Conservation (phyloP, 2,113 vertebrate genomes). For the Embiotoca jacksoni region DNA sequence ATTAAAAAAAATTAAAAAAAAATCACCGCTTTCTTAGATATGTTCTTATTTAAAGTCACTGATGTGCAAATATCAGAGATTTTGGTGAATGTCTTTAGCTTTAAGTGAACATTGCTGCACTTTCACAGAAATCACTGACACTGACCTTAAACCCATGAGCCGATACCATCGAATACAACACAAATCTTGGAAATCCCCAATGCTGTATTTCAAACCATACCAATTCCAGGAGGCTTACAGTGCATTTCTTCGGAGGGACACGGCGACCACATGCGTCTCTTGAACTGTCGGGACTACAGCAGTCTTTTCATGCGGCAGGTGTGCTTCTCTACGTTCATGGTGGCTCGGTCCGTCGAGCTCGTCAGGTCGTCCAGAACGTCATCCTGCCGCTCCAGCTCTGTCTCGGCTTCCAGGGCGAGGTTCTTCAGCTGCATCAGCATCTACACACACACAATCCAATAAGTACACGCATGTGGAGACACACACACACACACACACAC, state of each 20-base stretch:
- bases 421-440: constrained; percentile 92
- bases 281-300: constrained; percentile 75
- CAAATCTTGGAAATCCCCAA: constrained; percentile 1
- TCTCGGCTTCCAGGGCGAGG: constrained; percentile 91
- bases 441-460: constrained; percentile 70
- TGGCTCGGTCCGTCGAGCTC: constrained; percentile 85
- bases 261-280: not conserved
- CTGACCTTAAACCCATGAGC: not conserved
- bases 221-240: constrained; percentile 25
- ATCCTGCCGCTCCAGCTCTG: constrained; percentile 92
- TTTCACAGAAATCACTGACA: not conserved
- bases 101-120: not conserved
- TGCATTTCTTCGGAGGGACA: constrained; percentile 9
- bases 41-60: not conserved
- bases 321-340: constrained; percentile 88
- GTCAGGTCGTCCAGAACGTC: constrained; percentile 88
- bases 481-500: constrained; percentile 13
- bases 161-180: not conserved
- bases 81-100: not conserved
- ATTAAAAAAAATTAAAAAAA: too few relatives aligned
- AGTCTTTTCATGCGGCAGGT: constrained; percentile 89
- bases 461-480: constrained; percentile 3
- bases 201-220: not conserved
- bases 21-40: not conserved
- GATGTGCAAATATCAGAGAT: not conserved